These are phyloP conservation scores for Ligdia adustata DNA, from an alignment of 2,888 invertebrate genomes.

Conservation along the genomic window DNA sequence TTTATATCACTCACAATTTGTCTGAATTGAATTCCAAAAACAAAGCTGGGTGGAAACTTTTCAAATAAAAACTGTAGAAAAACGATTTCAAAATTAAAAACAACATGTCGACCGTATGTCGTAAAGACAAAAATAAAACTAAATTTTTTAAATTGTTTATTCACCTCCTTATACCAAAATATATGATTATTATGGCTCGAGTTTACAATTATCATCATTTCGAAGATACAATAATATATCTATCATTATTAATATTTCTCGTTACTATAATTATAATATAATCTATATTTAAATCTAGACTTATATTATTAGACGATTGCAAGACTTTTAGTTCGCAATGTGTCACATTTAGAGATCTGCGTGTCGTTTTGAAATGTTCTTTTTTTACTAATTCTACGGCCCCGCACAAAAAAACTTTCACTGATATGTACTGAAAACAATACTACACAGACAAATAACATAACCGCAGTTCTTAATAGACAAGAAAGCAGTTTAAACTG, in stretches of 20 bases:
- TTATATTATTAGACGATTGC: conserved; percentile 73
- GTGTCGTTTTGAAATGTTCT: conserved; percentile 55
- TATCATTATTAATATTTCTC: conserved; percentile 73
- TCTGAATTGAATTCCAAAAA: neutral
- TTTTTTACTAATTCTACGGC: conserved; percentile 42
- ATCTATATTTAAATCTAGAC: conserved; percentile 73
- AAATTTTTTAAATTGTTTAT: conserved; percentile 62
- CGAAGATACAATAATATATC: conserved; percentile 74
- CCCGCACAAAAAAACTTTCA: conserved; percentile 17
- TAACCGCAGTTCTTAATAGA: too few species aligned
- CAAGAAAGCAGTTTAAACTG: neutral
- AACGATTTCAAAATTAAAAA: conserved; percentile 12
- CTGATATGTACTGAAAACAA: conserved; percentile 43
- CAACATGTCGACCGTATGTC: conserved; percentile 57
- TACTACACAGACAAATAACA: too few species aligned
- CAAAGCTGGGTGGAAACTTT: conserved; percentile 56
- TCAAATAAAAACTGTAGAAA: conserved; percentile 12
- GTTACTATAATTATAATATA: too few species aligned
- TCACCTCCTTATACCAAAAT: conserved; percentile 82
- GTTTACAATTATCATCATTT: conserved; percentile 75
- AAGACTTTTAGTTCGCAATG: conserved; percentile 76
- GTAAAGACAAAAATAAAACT: conserved; percentile 48
- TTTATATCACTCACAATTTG: too few species aligned
- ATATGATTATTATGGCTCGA: conserved; percentile 83
- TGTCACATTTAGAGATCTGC: conserved; percentile 76